These are phyloP conservation scores for Aplodontia rufa DNA, from an alignment of 2,113 vertebrate species.

Conservation along the genomic window DNA sequence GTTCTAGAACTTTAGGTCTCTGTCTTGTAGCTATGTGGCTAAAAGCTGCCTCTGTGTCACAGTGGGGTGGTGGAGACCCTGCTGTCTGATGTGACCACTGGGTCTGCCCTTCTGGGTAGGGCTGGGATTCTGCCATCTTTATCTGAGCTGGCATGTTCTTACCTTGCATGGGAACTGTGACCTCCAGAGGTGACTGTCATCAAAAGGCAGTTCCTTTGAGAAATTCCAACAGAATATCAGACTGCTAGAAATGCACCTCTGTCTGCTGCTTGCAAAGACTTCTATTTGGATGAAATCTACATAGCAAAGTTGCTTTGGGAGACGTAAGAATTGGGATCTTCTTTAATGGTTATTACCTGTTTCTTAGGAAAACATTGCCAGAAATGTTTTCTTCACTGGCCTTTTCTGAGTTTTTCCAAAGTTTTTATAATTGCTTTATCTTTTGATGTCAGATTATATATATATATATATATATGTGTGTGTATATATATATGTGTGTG, in stretches of 20 bases:
- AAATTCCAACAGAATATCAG: background rate
- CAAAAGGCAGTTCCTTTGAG: background rate
- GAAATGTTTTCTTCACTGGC: background rate
- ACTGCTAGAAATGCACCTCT: background rate
- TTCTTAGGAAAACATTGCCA: background rate
- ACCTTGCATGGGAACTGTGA: rapidly evolving
- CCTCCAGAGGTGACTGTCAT: too few species aligned
- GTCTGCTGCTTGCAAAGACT: background rate
- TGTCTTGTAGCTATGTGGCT: background rate
- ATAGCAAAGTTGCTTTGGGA: too few species aligned
- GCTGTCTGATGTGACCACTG: rapidly evolving
- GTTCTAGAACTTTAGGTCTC: background rate
- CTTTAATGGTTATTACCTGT: background rate
- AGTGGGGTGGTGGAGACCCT: background rate
- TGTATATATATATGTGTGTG: too few species aligned
- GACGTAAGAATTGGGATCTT: rapidly evolving
- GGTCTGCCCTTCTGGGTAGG: background rate
- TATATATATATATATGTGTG: too few species aligned
- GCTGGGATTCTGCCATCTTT: background rate
- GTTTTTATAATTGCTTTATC: background rate
- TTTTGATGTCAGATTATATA: background rate
- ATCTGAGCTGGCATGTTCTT: background rate
- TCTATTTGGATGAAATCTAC: background rate
- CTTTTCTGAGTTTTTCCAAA: background rate
- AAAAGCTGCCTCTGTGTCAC: background rate